These are phyloP conservation scores for Mnemiopsis leidyi DNA, from an alignment of 37 sponge, comb jelly and placozoan genomes.

Conservation along the genomic window DNA sequence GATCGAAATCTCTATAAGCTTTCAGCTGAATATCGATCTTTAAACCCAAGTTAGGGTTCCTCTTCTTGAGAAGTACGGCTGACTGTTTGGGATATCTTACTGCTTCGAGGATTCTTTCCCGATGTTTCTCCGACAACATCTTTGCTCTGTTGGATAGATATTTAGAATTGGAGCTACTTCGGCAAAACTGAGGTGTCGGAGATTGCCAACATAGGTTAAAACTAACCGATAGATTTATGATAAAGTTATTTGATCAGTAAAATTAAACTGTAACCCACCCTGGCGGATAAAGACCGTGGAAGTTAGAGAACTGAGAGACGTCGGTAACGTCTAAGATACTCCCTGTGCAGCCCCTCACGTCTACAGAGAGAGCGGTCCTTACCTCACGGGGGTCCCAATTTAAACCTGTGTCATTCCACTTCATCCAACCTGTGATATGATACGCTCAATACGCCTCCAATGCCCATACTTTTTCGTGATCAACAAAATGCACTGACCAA, in stretches of 20 bases:
- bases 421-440: background rate
- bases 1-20: background rate
- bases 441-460: too few species aligned
- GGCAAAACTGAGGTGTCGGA: background rate
- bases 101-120: conserved; percentile 9
- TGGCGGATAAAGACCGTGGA: background rate
- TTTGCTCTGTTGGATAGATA: background rate
- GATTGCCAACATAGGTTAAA: too few species aligned
- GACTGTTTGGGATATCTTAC: background rate
- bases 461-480: too few species aligned
- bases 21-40: background rate
- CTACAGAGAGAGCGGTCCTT: background rate
- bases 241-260: too few species aligned
- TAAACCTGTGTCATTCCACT: background rate
- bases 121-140: background rate
- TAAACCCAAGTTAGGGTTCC: background rate
- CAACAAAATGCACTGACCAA: too few species aligned
- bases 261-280: too few species aligned
- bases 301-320: background rate
- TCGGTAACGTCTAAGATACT: background rate
- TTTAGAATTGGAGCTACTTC: background rate
- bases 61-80: background rate
- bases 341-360: background rate
- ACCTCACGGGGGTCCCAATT: background rate
- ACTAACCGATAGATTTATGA: too few species aligned